phyloP scores from a whole-genome alignment of 2,888 invertebrate species.

The Noctua fimbriata region DNA sequence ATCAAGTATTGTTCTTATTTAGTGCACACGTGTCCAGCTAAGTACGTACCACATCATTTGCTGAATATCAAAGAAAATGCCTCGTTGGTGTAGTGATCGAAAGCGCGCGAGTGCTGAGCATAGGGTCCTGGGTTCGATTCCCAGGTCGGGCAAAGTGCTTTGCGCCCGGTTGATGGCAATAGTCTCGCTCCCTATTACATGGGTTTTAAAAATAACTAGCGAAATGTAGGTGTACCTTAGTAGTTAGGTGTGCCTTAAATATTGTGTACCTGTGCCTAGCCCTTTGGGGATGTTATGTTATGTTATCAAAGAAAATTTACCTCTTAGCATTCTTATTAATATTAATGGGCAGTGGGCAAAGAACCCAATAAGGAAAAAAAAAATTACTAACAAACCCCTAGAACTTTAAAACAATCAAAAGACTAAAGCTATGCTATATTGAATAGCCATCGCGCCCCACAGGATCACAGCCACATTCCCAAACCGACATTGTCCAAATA shows the following conservation, averaged over 20 bases:
- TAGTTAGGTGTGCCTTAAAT: no score
- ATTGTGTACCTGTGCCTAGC: no score
- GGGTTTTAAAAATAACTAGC: no score
- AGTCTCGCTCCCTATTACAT: no score
- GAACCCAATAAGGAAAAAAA: background rate
- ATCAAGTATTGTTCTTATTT: background rate
- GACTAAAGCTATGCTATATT: conserved; percentile 7
- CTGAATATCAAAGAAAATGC: background rate
- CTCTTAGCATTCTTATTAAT: background rate
- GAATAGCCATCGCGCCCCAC: background rate
- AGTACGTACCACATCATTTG: background rate
- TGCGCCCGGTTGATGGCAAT: no score
- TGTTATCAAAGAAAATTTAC: background rate
- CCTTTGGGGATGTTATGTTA: no score
- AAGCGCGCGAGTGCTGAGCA: no score
- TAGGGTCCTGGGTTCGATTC: no score
- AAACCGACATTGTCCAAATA: conserved; percentile 50
- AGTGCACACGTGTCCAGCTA: background rate
- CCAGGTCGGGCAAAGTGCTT: no score
- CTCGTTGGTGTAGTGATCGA: no score
- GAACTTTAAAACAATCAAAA: background rate
- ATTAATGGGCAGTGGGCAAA: background rate
- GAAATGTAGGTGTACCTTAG: no score
- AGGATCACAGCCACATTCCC: background rate
- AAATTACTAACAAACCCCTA: background rate